Percentiles rank a stretch among this genome's conserved stretches.
These are phyloP conservation scores for Idaea straminata DNA, from an alignment of 2,888 invertebrate genomes.

Conservation along the genomic window DNA sequence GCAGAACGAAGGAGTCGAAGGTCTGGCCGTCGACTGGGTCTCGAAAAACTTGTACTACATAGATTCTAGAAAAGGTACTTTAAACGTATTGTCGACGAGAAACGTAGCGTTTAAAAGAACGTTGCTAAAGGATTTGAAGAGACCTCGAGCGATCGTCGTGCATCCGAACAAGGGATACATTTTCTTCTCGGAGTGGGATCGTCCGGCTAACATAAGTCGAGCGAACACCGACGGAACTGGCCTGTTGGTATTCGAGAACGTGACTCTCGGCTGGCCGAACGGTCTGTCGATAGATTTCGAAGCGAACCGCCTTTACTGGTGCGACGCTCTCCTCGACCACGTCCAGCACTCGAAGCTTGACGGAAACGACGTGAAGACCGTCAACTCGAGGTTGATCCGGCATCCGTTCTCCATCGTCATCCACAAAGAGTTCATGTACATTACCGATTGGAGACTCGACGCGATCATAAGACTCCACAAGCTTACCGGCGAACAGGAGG, in stretches of 20 bases:
- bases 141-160: constrained; percentile 97
- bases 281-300: constrained; percentile 96
- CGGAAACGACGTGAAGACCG: constrained; percentile 93
- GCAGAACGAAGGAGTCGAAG: constrained; percentile 98
- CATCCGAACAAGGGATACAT: constrained; percentile 97
- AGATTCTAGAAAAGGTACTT: constrained; percentile 94
- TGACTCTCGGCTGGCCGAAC: constrained; percentile 98
- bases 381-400: constrained; percentile 90
- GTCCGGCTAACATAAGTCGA: constrained; percentile 97
- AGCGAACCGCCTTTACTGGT: constrained; percentile 96
- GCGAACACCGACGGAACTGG: constrained; percentile 94
- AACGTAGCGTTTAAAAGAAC: constrained; percentile 92
- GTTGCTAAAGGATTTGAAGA: constrained; percentile 91
- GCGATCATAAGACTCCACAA: constrained; percentile 96
- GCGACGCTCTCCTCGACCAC: constrained; percentile 96
- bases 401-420: constrained; percentile 97
- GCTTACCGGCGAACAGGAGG: constrained; percentile 91
- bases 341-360: constrained; percentile 96
- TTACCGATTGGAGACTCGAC: constrained; percentile 98
- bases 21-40: constrained; percentile 97
- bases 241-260: constrained; percentile 91
- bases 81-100: constrained; percentile 94
- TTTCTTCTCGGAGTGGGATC: constrained; percentile 97
- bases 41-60: constrained; percentile 97
- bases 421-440: constrained; percentile 94